Conservation (phyloP, 2,797 vertebrate genomes). For the Scarus forsteni region DNA sequence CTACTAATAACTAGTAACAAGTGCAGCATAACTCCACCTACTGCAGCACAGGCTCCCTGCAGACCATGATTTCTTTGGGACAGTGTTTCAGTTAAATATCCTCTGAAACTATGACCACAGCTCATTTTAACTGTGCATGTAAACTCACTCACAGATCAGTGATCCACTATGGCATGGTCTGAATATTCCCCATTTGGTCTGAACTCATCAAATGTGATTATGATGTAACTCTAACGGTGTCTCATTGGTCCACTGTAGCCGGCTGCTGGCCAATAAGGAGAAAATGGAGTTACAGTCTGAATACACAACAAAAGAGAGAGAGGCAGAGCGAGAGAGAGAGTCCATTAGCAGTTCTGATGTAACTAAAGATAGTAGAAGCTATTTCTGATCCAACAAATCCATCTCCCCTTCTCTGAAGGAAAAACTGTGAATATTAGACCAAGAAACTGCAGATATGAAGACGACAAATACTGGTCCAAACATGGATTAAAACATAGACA, state of each 20-base stretch:
- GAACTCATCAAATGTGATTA: background rate
- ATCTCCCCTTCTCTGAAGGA: constrained; percentile 12
- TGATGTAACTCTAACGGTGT: background rate
- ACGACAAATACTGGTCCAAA: too few species aligned
- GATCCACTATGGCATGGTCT: too few species aligned
- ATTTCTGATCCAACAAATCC: constrained; percentile 34
- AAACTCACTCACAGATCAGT: too few species aligned
- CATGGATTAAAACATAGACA: background rate
- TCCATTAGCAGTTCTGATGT: constrained; percentile 29
- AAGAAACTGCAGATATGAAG: background rate
- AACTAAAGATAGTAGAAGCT: constrained; percentile 39
- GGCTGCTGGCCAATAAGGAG: background rate
- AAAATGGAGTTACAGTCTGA: background rate
- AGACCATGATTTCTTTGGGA: too few species aligned
- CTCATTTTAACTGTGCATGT: too few species aligned
- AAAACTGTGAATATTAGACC: background rate
- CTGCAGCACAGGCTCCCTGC: too few species aligned
- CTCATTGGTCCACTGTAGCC: background rate
- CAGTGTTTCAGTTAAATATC: too few species aligned
- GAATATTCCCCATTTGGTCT: background rate
- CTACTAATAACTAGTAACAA: too few species aligned
- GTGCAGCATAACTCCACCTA: too few species aligned
- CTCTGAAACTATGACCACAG: too few species aligned
- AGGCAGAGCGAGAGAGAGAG: background rate
- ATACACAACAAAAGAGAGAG: constrained; percentile 4